Conservation (phyloP, 2,888 invertebrate species). For the Parelbella ahira region DNA sequence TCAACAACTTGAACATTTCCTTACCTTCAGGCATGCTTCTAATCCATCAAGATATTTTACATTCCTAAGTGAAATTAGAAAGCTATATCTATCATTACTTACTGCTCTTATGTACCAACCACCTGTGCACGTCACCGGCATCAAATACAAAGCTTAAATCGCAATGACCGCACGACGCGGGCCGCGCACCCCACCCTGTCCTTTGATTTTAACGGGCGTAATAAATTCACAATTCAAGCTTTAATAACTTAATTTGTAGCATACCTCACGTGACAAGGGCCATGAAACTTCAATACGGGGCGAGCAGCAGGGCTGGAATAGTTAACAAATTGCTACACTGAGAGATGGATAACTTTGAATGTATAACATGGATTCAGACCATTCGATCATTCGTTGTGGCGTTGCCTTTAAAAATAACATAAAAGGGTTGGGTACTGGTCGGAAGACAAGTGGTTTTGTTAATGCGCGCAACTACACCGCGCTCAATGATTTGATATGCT, state of each 20-base stretch:
- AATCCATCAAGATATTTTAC: too few relatives aligned
- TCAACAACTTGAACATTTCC: too few relatives aligned
- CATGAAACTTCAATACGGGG: constrained; percentile 26
- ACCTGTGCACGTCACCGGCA: too few relatives aligned
- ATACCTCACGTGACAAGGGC: constrained; percentile 33
- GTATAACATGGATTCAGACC: constrained; percentile 60
- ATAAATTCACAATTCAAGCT: constrained; percentile 21
- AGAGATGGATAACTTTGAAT: constrained; percentile 64
- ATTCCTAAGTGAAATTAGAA: too few relatives aligned
- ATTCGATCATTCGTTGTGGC: constrained; percentile 66
- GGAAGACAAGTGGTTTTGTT: constrained; percentile 38
- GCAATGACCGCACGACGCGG: not conserved
- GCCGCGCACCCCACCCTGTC: constrained; percentile 5
- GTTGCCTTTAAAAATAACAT: constrained; percentile 65
- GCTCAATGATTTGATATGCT: too few relatives aligned
- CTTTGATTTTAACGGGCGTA: constrained; percentile 12
- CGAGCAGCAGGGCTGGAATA: constrained; percentile 39
- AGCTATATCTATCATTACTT: too few relatives aligned
- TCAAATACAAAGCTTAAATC: too few relatives aligned
- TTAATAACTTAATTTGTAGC: constrained; percentile 32
- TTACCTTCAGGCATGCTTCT: too few relatives aligned
- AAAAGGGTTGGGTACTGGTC: constrained; percentile 63
- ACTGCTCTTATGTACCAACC: too few relatives aligned
- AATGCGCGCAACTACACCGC: too few relatives aligned
- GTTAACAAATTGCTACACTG: constrained; percentile 70